Percentiles rank a stretch among this genome's conserved stretches.
Conservation (phyloP, 2,113 vertebrate genomes). For the Dryoscopus gambensis region DNA sequence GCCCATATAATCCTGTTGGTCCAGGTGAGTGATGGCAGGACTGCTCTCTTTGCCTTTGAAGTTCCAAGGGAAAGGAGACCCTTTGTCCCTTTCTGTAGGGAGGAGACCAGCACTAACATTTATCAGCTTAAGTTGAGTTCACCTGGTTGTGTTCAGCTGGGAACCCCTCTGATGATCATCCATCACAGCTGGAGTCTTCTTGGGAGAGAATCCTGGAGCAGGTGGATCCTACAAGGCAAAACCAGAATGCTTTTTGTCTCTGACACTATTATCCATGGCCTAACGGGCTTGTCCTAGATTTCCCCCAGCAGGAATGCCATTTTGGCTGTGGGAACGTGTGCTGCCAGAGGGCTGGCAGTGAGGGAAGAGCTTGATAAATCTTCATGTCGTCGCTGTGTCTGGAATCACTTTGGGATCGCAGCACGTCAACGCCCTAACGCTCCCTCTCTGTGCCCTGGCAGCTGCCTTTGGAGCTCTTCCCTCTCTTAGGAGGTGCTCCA, state of each 20-base stretch:
- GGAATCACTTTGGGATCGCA: not conserved
- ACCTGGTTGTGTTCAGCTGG: not conserved
- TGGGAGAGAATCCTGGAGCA: not conserved
- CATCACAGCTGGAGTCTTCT: not conserved
- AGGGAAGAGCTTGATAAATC: not conserved
- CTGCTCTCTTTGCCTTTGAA: not conserved
- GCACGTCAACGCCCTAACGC: rapidly evolving
- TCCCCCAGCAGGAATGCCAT: not conserved
- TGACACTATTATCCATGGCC: not conserved
- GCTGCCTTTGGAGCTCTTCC: not conserved
- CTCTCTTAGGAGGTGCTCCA: not conserved
- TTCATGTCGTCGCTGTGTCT: not conserved
- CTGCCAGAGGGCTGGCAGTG: not conserved
- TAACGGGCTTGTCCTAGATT: not conserved
- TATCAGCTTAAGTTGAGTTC: not conserved
- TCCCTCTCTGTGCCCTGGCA: not conserved
- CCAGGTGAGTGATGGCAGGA: not conserved
- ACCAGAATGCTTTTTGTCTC: not conserved
- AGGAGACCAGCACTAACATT: not conserved
- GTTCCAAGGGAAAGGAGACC: not conserved
- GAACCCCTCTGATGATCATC: not conserved
- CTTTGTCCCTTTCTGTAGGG: not conserved
- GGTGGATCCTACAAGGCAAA: not conserved
- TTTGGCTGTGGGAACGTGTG: not conserved
- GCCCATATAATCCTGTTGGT: not conserved